phyloP scores from a whole-genome alignment of 37 sponge, comb jelly and placozoan genomes.

The Axinella damicornis region DNA sequence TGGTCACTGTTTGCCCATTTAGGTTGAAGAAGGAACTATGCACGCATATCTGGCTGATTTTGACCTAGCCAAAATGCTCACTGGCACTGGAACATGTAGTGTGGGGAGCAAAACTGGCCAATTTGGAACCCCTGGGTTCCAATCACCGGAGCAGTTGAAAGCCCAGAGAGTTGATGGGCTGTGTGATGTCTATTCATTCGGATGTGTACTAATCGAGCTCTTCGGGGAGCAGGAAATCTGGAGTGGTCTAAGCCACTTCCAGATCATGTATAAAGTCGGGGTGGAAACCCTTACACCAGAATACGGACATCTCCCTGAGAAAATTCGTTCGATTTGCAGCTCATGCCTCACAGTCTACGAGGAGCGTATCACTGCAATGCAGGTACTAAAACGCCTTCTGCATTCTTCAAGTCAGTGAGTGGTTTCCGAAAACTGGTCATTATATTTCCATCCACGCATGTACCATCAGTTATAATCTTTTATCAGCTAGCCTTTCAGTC shows the following conservation, averaged over 20 bases:
- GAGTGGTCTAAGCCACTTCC: not conserved
- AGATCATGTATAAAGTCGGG: not conserved
- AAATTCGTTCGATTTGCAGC: not conserved
- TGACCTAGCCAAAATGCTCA: not conserved
- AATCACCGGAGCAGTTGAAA: not conserved
- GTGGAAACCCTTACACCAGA: not conserved
- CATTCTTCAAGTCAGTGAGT: too few species aligned
- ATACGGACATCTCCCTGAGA: not conserved
- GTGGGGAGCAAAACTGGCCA: not conserved
- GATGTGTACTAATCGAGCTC: not conserved
- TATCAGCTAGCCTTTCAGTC: too few species aligned
- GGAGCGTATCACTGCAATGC: too few species aligned
- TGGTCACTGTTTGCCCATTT: not conserved
- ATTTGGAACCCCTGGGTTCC: constrained; percentile 15
- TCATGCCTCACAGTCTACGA: too few species aligned
- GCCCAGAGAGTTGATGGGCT: not conserved
- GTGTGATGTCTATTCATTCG: constrained; percentile 8
- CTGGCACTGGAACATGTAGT: not conserved
- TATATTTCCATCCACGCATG: too few species aligned
- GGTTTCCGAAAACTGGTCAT: too few species aligned
- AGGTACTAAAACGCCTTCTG: too few species aligned
- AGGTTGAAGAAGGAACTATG: not conserved
- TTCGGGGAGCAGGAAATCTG: not conserved
- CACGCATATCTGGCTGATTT: constrained; percentile 14
- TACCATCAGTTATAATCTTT: too few species aligned